Conservation (phyloP, 2,888 invertebrate genomes). For the Pandemis cinnamomeana region DNA sequence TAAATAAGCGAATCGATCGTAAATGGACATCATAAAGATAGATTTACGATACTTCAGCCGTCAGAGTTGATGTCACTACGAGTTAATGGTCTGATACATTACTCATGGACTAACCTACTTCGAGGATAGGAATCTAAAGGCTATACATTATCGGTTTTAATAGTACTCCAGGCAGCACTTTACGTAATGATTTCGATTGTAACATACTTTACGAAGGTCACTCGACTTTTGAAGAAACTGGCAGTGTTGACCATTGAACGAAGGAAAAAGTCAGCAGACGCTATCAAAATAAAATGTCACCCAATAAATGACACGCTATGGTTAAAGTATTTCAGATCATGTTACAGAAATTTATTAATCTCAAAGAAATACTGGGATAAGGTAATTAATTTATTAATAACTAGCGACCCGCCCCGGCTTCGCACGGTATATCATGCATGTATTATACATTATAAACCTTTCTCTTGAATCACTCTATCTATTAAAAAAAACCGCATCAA, state of each 20-base stretch:
- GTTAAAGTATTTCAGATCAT: no score
- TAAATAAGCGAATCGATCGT: background rate
- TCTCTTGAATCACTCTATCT: no score
- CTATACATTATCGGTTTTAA: conserved; percentile 11
- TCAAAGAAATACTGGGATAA: no score
- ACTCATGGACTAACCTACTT: conserved; percentile 29
- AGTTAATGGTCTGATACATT: conserved; percentile 26
- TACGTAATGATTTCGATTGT: conserved; percentile 1
- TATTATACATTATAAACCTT: no score
- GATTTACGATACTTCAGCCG: conserved; percentile 19
- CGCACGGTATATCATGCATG: no score
- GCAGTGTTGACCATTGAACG: background rate
- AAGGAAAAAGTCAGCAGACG: background rate
- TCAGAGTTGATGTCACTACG: conserved; percentile 23
- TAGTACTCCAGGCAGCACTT: background rate
- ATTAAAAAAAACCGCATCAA: no score
- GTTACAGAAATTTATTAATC: no score
- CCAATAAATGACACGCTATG: no score
- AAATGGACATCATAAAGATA: conserved; percentile 18
- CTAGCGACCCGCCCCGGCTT: no score
- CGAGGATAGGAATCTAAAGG: conserved; percentile 14
- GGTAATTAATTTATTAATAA: no score
- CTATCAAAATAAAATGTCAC: no score
- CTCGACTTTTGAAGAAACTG: background rate
- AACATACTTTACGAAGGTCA: background rate